Conservation (phyloP, 2,888 invertebrate genomes). For the Venustoraphidia nigricollis region DNA sequence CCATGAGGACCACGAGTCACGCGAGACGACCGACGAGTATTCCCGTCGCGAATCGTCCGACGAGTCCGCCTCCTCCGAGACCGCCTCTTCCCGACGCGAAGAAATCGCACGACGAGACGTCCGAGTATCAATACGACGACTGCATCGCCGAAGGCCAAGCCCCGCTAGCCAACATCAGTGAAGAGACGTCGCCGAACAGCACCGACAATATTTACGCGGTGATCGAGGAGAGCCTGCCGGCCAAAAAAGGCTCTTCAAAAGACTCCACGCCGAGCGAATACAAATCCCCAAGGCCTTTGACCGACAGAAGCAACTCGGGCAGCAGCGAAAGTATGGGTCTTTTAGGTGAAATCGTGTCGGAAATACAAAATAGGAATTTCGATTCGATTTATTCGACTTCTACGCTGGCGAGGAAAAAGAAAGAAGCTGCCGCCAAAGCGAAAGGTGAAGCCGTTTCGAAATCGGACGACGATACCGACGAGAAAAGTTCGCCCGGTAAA, state of each 20-base stretch:
- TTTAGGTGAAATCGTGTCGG: conserved; percentile 72
- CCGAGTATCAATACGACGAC: conserved; percentile 56
- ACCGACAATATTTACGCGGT: conserved; percentile 74
- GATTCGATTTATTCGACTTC: conserved; percentile 78
- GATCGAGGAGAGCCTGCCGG: conserved; percentile 61
- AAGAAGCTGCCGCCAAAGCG: conserved; percentile 26
- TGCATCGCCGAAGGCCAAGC: conserved; percentile 51
- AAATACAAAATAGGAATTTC: conserved; percentile 72
- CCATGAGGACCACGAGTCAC: conserved; percentile 57
- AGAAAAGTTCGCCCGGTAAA: conserved; percentile 15
- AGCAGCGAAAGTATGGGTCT: conserved; percentile 60
- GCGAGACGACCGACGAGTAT: conserved; percentile 60
- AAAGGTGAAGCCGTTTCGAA: conserved; percentile 6
- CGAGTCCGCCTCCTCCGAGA: conserved; percentile 59
- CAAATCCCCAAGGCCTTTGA: conserved; percentile 27
- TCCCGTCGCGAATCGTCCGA: conserved; percentile 48
- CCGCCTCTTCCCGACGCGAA: conserved; percentile 41
- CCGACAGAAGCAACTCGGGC: conserved; percentile 28
- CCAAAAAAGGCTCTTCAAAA: conserved; percentile 22
- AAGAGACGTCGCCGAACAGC: conserved; percentile 35
- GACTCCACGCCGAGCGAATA: conserved; percentile 27
- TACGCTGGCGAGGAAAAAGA: conserved; percentile 47
- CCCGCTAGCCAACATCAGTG: conserved; percentile 44
- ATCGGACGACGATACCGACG: conserved; percentile 12
- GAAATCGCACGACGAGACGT: conserved; percentile 26